Base-by-base conservation (phyloP, 2,797 vertebrate species). In the Carapus acus region DNA sequence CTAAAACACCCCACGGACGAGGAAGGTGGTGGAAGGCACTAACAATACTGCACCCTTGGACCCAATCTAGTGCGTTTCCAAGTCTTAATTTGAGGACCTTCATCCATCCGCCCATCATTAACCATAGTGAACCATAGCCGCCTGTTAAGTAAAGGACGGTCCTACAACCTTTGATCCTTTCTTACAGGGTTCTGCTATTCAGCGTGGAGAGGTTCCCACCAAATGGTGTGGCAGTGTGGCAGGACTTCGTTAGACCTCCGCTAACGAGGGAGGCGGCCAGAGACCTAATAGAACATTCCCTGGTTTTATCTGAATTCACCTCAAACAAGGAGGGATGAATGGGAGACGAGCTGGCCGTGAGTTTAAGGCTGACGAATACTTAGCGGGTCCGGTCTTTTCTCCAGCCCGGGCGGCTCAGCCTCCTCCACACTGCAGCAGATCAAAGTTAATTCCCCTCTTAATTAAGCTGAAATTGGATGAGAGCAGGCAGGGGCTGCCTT, bases 401-500 rank as follows among this genome's bases (percentile, higher is more conserved):
- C 48, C 52, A 44, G 57, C 48, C 59, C 50, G 64, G 65, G 43
- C 58, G 27, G 54, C 49, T 41, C 8, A 70, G 54, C 64, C 49
- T 41, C 57, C 48, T 50, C 65, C 44, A 69, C 54, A 51, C 67
- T 55, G 74, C 46, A 9, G 66, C 66, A 74, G 80, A 82, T 76
- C 76, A 80, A 81, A 85, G 78, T 83, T 75, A 79, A 84, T 81
- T 83, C 79, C 66, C 73, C 66, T 77, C 73, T 78, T 87, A 85
- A 87, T 87, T 85, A 82, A 77, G 67, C 49, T 66, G 54, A 81
- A 79, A 83, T 76, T 73, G 75, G 71, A 81, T 67, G 68, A 65
- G 77, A 77, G 71, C 66, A 65, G 58, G 65, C 62, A 75, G 75
- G 68, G 71, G 72, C 60, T 48, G 23, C 54, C 66, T 78, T 84